phyloP scores from a whole-genome alignment of 2,797 vertebrate genomes.

The Pseudomugil tenellus region DNA sequence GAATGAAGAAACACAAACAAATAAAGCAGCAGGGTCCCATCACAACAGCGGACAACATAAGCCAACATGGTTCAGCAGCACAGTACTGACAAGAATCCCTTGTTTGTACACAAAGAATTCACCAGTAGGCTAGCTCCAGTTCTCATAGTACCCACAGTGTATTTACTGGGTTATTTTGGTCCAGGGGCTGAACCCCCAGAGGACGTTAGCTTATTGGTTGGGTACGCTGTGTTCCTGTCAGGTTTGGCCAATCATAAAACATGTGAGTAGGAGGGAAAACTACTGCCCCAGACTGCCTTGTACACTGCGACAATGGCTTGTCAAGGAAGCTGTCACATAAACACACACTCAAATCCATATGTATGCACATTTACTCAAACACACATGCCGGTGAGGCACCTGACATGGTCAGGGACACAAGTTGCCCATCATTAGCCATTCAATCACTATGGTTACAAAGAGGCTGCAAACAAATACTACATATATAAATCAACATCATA shows the following conservation, averaged over 20 bases:
- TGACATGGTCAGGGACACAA: neutral
- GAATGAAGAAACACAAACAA: slow-evolving; percentile 44
- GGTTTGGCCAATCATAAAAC: slow-evolving; percentile 57
- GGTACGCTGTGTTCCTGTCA: slow-evolving; percentile 56
- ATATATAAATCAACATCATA: slow-evolving; percentile 32
- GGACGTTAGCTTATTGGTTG: slow-evolving; percentile 66
- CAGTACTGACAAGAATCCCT: slow-evolving; percentile 72
- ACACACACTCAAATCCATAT: slow-evolving; percentile 2
- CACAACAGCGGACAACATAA: slow-evolving; percentile 62
- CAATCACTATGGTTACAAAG: slow-evolving; percentile 36
- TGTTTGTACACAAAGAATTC: slow-evolving; percentile 79
- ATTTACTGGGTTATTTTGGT: slow-evolving; percentile 83
- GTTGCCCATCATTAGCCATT: slow-evolving; percentile 20
- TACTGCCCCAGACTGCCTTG: slow-evolving; percentile 67
- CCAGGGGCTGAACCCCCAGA: slow-evolving; percentile 65
- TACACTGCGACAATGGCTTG: slow-evolving; percentile 62
- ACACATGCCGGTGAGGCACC: slow-evolving; percentile 17
- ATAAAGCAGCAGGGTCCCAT: slow-evolving; percentile 54
- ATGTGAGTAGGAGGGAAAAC: slow-evolving; percentile 56
- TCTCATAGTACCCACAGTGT: slow-evolving; percentile 79
- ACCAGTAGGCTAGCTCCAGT: slow-evolving; percentile 65
- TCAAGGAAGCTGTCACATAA: slow-evolving; percentile 27
- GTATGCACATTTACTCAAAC: slow-evolving; percentile 8
- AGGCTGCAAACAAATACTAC: slow-evolving; percentile 44
- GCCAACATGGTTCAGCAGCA: slow-evolving; percentile 60